Conservation (phyloP, 2,888 invertebrate species). For the Caradrina clavipalpis region DNA sequence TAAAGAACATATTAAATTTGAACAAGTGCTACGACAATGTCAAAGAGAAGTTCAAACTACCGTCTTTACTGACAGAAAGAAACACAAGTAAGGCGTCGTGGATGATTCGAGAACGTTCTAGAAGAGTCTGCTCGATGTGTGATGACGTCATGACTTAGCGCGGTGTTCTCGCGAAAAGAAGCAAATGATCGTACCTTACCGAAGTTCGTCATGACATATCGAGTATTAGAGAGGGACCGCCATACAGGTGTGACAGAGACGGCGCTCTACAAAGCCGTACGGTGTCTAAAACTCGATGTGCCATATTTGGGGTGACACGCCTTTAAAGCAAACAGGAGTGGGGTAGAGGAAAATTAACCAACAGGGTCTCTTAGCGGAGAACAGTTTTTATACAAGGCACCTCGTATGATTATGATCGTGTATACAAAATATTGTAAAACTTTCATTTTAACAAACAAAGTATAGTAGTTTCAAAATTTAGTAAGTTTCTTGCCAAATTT, state of each 20-base stretch:
- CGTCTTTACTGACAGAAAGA: conserved; percentile 87
- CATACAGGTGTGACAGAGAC: background rate
- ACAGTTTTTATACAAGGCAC: too few relatives aligned
- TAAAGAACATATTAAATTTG: conserved; percentile 67
- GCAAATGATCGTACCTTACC: conserved; percentile 47
- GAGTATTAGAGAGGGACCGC: conserved; percentile 7
- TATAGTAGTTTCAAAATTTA: too few relatives aligned
- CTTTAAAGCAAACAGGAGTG: too few relatives aligned
- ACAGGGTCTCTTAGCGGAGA: too few relatives aligned
- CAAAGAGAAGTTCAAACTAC: conserved; percentile 85
- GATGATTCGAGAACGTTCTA: conserved; percentile 85
- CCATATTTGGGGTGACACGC: background rate
- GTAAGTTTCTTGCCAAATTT: too few relatives aligned
- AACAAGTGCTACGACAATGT: conserved; percentile 81
- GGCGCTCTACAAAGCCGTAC: background rate
- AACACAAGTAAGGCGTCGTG: conserved; percentile 90
- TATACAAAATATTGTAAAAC: too few relatives aligned
- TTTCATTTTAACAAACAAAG: too few relatives aligned
- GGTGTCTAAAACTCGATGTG: conserved; percentile 19
- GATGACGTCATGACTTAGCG: conserved; percentile 49
- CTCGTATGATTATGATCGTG: too few relatives aligned
- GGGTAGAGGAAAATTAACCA: too few relatives aligned
- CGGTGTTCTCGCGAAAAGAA: conserved; percentile 55
- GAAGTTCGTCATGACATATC: background rate
- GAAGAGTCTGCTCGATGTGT: conserved; percentile 77